Evolutionary conservation across 1,140 invertebrate genomes (phyloP), one percentile per base, ranked within the genome.

Genomic region (Neodiprion lecontei): DNA sequence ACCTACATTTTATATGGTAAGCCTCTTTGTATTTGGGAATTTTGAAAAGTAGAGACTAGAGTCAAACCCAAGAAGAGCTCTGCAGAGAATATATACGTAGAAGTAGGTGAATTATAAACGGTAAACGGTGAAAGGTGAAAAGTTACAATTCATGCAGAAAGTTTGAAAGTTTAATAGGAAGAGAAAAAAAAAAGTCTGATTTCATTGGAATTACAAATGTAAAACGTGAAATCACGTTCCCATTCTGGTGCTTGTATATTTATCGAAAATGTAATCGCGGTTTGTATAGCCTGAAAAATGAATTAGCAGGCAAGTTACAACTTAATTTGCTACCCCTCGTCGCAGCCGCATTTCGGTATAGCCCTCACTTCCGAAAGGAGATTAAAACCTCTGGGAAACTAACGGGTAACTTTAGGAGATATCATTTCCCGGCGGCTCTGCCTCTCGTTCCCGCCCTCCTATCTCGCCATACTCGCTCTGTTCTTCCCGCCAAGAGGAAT

Each of bases 371-470:
- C 53, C 53, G 53, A 61, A 61, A 61, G 53, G 53, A 61, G 53
- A 61, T 61, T 61, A 61, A 61, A 61, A 61, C 53, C 53, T 61
- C 53, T 61, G 53, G 53, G 53, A 61, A 61, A 61, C 53, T 61
- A 61, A 61, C 53, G 53, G 53, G 53, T 61, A 61, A 61, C 53
- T 61, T 61, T 61, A 61, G 11, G 11, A 61, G 53, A 61, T 61
- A 61, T 61, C 53, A 61, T 61, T 61, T 61, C 53, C 53, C 53
- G 28, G 28, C 28, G 28, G 28, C 28, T 40, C 53, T 61, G 53
- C 53, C 53, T 61, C 53, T 61, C 53, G 53, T 61, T 61, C 53
- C n/a, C n/a, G 11, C 53, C n/a, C 11, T 61, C 53, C 11, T n/a
- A 11, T n/a, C 53, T n/a, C 53, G 11, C 53, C 11, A 61, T 12